A percentile compares a stretch with the other conserved stretches of the same genome.
phyloP scores from a whole-genome alignment of 2,797 vertebrate species.

The Pogoniulus pusillus region DNA sequence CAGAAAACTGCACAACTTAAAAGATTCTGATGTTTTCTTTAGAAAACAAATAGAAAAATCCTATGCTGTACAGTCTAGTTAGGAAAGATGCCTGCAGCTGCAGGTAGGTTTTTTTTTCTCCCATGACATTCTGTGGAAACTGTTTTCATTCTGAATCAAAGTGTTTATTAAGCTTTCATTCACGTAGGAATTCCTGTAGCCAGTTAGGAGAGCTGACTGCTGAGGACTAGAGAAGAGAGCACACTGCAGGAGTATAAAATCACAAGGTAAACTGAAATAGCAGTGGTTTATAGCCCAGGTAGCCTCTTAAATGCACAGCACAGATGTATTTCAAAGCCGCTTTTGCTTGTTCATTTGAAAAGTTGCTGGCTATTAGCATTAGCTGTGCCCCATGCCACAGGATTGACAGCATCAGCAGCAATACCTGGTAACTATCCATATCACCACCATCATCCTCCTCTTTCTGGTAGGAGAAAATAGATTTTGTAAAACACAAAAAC shows the following conservation, averaged over 20 bases:
- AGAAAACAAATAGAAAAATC: background rate
- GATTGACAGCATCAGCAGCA: slow-evolving; percentile 79
- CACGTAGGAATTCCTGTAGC: background rate
- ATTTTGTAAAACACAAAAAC: slow-evolving; percentile 82
- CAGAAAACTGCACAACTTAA: background rate
- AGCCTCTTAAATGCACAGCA: slow-evolving; percentile 54
- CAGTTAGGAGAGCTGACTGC: slow-evolving; percentile 50
- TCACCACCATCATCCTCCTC: slow-evolving; percentile 91
- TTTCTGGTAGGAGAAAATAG: slow-evolving; percentile 96
- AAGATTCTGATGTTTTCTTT: background rate
- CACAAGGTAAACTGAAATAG: slow-evolving; percentile 38
- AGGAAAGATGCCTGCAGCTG: background rate
- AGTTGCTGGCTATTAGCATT: slow-evolving; percentile 81
- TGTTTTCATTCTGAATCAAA: background rate
- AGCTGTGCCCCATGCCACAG: slow-evolving; percentile 89
- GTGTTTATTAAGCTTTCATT: background rate
- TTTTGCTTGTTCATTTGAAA: slow-evolving; percentile 51
- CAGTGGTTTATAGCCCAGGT: slow-evolving; percentile 46
- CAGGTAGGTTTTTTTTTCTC: background rate
- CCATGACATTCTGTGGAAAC: background rate
- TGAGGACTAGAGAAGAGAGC: slow-evolving; percentile 17
- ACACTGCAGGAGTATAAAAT: slow-evolving; percentile 8
- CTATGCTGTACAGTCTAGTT: background rate
- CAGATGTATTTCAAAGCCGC: slow-evolving; percentile 27
- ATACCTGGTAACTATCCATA: slow-evolving; percentile 99